Percentiles rank a stretch among this genome's conserved stretches.
Conservation (phyloP, 1,140 invertebrate genomes). For the Plutomurus gul region DNA sequence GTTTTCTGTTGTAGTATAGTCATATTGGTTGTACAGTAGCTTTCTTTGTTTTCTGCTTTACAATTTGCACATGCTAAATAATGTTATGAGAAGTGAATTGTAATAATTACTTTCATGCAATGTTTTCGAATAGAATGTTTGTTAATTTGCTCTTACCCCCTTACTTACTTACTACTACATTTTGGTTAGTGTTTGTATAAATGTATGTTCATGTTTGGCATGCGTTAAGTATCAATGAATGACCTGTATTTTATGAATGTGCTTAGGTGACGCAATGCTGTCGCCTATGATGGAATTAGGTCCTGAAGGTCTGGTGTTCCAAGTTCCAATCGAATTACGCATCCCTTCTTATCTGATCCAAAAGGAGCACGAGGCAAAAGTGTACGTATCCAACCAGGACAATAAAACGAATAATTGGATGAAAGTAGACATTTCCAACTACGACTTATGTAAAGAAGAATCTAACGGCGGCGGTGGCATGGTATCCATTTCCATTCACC, state of each 20-base stretch:
- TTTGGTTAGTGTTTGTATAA: too few relatives aligned
- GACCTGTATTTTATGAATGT: background rate
- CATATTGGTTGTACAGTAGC: background rate
- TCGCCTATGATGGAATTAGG: conserved; percentile 92
- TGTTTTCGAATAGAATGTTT: too few relatives aligned
- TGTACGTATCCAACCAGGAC: conserved; percentile 8
- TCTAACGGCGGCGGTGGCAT: background rate
- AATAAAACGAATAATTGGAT: background rate
- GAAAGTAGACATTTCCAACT: background rate
- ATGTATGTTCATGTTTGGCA: too few relatives aligned
- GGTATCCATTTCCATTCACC: conserved; percentile 4
- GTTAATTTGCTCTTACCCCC: too few relatives aligned
- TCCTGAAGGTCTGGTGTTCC: conserved; percentile 86
- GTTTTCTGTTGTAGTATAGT: too few relatives aligned
- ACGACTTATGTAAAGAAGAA: conserved; percentile 4
- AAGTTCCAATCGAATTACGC: conserved; percentile 79
- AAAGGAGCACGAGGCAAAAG: conserved; percentile 56
- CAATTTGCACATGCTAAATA: background rate
- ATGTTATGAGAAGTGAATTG: too few relatives aligned
- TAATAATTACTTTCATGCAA: too few relatives aligned
- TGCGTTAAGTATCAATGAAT: too few relatives aligned
- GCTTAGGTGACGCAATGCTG: conserved; percentile 32
- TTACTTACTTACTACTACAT: too few relatives aligned
- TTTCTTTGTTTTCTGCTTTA: background rate
- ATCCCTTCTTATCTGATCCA: conserved; percentile 60